phyloP scores from a whole-genome alignment of 1,140 invertebrate genomes.

The Ditylenchus dipsaci region DNA sequence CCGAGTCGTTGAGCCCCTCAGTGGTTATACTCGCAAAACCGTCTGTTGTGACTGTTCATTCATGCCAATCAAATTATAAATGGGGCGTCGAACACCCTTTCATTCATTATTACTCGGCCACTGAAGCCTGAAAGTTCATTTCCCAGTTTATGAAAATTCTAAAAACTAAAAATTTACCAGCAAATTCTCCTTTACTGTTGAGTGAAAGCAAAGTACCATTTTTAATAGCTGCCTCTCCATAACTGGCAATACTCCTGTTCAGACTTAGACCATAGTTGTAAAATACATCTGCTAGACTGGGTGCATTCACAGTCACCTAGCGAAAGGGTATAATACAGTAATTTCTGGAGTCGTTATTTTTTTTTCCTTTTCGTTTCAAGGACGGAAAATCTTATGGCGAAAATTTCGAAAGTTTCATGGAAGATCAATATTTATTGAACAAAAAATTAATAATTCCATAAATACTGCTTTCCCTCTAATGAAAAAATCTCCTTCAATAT shows the following conservation, averaged over 20 bases:
- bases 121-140: conserved; percentile 5
- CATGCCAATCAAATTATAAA: conserved; percentile 1
- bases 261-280: conserved; percentile 26
- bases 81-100: neutral
- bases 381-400: too few species aligned
- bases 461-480: too few species aligned
- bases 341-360: neutral
- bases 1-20: neutral
- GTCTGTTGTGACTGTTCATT: neutral
- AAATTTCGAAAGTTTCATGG: too few species aligned
- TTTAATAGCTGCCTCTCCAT: neutral
- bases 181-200: conserved; percentile 1
- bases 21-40: neutral
- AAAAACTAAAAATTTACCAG: neutral
- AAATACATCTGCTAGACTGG: conserved; percentile 20
- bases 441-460: too few species aligned
- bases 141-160: neutral
- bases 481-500: too few species aligned
- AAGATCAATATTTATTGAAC: too few species aligned
- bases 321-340: neutral
- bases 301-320: conserved; percentile 16
- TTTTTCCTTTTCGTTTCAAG: too few species aligned
- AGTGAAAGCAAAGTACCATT: conserved; percentile 3
- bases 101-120: neutral
- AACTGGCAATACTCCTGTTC: neutral